Percentiles rank a stretch among this genome's conserved stretches.
phyloP scores from a whole-genome alignment of 2,888 invertebrate genomes.

The Hartigia nigra region DNA sequence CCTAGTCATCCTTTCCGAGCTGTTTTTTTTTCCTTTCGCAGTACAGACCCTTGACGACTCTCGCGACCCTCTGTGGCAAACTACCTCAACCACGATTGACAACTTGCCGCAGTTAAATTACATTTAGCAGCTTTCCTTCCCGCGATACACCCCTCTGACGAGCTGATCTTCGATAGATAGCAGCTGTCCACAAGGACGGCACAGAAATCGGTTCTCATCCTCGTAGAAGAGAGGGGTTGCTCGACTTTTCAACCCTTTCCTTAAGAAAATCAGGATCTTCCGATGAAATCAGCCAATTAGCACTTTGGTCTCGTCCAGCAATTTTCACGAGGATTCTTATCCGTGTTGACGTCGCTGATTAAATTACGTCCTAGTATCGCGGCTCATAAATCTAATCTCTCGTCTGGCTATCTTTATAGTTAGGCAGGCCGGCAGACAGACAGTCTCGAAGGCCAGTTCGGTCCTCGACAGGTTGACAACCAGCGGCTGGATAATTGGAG shows the following conservation, averaged over 20 bases:
- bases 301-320: too few relatives aligned
- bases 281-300: too few relatives aligned
- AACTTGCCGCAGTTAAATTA: not conserved
- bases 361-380: not conserved
- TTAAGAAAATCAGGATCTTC: too few relatives aligned
- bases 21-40: too few relatives aligned
- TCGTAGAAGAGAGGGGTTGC: too few relatives aligned
- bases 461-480: slow-evolving; percentile 42
- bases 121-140: not conserved
- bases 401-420: too few relatives aligned
- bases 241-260: too few relatives aligned
- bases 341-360: not conserved
- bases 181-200: too few relatives aligned
- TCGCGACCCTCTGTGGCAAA: not conserved
- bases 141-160: not conserved
- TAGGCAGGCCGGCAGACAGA: too few relatives aligned
- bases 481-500: slow-evolving; percentile 50
- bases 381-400: not conserved
- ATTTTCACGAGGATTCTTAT: not conserved
- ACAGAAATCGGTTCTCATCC: too few relatives aligned
- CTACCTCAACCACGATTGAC: not conserved
- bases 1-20: not conserved
- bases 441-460: not conserved
- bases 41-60: not conserved
- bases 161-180: not conserved